Evolutionary conservation across 2,888 invertebrate genomes (phyloP), one percentile per base, ranked within the genome.

Genomic region (Allolobophora icterica): DNA sequence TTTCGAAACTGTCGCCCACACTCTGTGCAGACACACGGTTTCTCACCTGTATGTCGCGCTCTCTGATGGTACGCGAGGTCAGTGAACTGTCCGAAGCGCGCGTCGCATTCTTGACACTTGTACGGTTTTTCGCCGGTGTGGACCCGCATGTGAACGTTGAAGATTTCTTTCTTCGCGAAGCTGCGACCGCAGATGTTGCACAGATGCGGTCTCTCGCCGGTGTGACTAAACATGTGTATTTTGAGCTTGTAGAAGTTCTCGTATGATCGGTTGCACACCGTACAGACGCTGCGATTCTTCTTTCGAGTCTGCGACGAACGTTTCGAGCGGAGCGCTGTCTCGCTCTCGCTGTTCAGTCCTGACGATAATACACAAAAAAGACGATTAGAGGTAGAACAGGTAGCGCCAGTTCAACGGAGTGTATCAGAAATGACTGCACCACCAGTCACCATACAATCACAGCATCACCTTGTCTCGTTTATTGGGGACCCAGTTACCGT

Each of bases 71-170:
- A 87, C 6, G 35, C 38, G 87, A 87, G 87, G 87, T 87, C 87
- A 24, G 87, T 87, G 87, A 35, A 87, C 87, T 87, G 87, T 21
- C 87, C 87, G 38, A 87, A 87, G 21, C 38, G 87, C 0, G 38
- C 38, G 35, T 38, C 87, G 87, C 87, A 87, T 34, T 87, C 87
- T 21, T 17, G 24, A 38, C 87, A 87, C 87, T 38, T 87, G 87
- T 87, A 38, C 35, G 87, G 87, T 17, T 87, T 87, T 17, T 87
- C 87, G 17, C 87, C 87, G 87, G 87, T 87, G 87, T 87, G 87
- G 87, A 87, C 87, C 5, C 87, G 87, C 87, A 87, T 35, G 87
- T 87, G 87, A 0, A 87, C 87, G 35, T 87, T 87, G 87, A 87
- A 87, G 38, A 87, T 87, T 30, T 87, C 87, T 8, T 87, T 87